Conservation (phyloP, 2,888 invertebrate species). For the Sarcophaga variegata region DNA sequence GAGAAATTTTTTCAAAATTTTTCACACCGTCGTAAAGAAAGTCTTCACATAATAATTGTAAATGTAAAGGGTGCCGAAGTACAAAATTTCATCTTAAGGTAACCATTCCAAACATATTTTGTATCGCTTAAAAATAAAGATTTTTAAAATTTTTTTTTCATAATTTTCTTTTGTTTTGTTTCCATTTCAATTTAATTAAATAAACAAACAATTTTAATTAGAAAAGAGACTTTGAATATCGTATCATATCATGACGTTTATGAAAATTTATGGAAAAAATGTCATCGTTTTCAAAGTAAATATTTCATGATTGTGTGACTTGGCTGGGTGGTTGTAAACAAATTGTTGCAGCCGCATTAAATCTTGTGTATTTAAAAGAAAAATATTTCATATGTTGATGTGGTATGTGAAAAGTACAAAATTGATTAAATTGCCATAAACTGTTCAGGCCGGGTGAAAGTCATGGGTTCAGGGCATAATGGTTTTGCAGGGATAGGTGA, state of each 20-base stretch:
- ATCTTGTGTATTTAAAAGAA: neutral
- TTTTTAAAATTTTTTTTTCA: constrained; percentile 22
- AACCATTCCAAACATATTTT: constrained; percentile 27
- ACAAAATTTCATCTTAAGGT: constrained; percentile 2
- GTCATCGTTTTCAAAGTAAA: neutral
- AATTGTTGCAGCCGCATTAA: neutral
- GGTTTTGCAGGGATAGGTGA: no score
- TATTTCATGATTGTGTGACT: neutral
- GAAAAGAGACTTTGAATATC: neutral
- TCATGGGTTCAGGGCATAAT: neutral
- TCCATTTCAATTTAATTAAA: neutral
- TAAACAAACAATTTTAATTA: neutral
- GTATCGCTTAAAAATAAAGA: constrained; percentile 33
- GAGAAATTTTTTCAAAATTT: constrained; percentile 10
- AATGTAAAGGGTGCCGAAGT: neutral
- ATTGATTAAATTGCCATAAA: constrained; percentile 5
- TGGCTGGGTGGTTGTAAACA: neutral
- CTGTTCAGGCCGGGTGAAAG: neutral
- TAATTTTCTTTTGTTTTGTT: neutral
- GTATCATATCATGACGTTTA: no score
- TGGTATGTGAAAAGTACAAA: constrained; percentile 14
- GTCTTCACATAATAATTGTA: neutral
- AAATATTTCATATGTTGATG: neutral
- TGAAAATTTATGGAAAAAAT: neutral
- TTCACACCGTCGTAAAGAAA: constrained; percentile 26